Percentiles rank a stretch among this genome's conserved stretches.
Conservation (phyloP, 2,888 invertebrate species). For the Crematogaster levior region DNA sequence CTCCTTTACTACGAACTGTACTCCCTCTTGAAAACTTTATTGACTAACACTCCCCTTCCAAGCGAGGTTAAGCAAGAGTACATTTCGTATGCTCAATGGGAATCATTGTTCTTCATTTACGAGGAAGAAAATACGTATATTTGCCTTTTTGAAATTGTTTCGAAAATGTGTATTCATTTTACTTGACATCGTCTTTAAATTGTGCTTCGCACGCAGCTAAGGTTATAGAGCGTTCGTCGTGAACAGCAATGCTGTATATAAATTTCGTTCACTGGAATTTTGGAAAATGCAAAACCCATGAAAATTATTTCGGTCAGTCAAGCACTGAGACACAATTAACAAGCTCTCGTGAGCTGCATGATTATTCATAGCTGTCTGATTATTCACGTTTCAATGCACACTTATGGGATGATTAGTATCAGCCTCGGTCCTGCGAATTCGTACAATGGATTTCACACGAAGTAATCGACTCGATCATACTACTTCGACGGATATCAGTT, state of each 20-base stretch:
- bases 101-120: conserved; percentile 79
- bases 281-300: conserved; percentile 13
- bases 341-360: not conserved
- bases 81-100: conserved; percentile 69
- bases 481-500: not conserved
- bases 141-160: conserved; percentile 62
- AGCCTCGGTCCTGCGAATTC: conserved; percentile 11
- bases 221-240: not conserved
- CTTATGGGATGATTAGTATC: not conserved
- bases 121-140: conserved; percentile 80
- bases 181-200: conserved; percentile 16
- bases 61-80: too few species aligned
- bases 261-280: conserved; percentile 7
- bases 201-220: conserved; percentile 1
- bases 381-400: conserved; percentile 19
- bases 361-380: not conserved
- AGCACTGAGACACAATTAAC: not conserved
- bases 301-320: not conserved
- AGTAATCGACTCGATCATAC: not conserved
- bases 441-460: conserved; percentile 24
- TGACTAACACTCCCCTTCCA: conserved; percentile 75
- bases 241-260: not conserved
- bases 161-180: conserved; percentile 3
- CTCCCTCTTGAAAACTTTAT: conserved; percentile 74
- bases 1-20: conserved; percentile 59